These are phyloP conservation scores for Melangyna quadrimaculata DNA, from an alignment of 2,888 invertebrate species.

Conservation along the genomic window DNA sequence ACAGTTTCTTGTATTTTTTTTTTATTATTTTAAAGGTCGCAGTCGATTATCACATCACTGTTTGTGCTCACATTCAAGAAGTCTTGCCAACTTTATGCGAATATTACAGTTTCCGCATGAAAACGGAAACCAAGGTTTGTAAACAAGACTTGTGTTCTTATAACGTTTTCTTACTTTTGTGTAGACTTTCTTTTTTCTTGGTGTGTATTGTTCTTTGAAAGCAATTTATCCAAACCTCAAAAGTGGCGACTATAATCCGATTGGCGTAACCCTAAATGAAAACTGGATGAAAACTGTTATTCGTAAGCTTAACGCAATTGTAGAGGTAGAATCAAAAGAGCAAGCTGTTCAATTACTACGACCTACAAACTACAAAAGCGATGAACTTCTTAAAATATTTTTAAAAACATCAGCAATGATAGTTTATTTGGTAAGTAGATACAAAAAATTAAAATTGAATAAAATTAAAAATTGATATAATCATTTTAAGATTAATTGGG, in stretches of 20 bases:
- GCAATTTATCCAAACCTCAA: conserved; percentile 76
- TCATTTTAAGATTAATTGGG: conserved; percentile 75
- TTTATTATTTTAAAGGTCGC: conserved; percentile 73
- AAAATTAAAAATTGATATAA: not conserved
- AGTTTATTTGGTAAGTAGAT: conserved; percentile 75
- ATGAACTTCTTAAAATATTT: conserved; percentile 74
- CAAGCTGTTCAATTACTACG: conserved; percentile 73
- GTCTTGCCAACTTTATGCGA: conserved; percentile 76
- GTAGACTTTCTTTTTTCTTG: conserved; percentile 75
- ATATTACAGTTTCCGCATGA: conserved; percentile 75
- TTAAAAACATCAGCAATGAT: conserved; percentile 76
- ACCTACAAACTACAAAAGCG: conserved; percentile 68
- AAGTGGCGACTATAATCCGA: conserved; percentile 74
- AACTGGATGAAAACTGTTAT: conserved; percentile 75
- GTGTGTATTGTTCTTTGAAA: conserved; percentile 74
- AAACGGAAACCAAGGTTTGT: conserved; percentile 74
- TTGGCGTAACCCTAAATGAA: conserved; percentile 73
- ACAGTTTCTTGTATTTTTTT: not conserved
- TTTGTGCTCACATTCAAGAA: conserved; percentile 75
- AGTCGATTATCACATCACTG: conserved; percentile 76
- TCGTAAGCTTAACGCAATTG: conserved; percentile 75
- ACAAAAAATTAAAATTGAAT: too few relatives aligned
- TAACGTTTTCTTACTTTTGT: not conserved
- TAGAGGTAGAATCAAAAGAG: conserved; percentile 76
- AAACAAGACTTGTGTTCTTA: not conserved